phyloP scores from a whole-genome alignment of 1,140 invertebrate genomes.

The Bilobella aurantiaca region DNA sequence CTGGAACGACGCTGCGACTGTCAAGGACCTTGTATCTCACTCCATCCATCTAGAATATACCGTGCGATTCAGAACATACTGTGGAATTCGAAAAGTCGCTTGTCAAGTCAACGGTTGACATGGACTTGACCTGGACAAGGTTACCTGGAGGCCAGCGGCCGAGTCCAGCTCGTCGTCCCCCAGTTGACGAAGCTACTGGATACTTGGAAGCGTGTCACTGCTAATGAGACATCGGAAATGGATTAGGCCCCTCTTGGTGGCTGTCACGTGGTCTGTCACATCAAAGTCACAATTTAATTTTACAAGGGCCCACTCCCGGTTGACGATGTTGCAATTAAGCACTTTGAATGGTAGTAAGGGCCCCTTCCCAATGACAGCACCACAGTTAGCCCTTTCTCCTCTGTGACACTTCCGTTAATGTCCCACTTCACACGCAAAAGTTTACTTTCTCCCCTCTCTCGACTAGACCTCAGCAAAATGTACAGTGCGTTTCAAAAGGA shows the following conservation, averaged over 20 bases:
- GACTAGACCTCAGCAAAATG: too few relatives aligned
- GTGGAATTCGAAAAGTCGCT: too few relatives aligned
- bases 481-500: too few relatives aligned
- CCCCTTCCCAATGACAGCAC: too few relatives aligned
- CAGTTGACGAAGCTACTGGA: conserved; percentile 20
- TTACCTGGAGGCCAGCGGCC: not conserved
- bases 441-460: too few relatives aligned
- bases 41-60: conserved; percentile 10
- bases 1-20: not conserved
- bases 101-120: not conserved
- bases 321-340: too few relatives aligned
- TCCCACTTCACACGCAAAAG: too few relatives aligned
- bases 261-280: conserved; percentile 21
- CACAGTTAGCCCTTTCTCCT: too few relatives aligned
- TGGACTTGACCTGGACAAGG: conserved; percentile 4
- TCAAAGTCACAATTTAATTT: not conserved
- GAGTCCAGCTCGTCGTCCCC: conserved; percentile 19
- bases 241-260: conserved; percentile 15
- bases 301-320: too few relatives aligned
- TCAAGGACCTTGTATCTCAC: conserved; percentile 17
- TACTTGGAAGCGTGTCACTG: conserved; percentile 20
- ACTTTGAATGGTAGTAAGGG: too few relatives aligned
- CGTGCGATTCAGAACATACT: too few relatives aligned
- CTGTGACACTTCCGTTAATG: too few relatives aligned
- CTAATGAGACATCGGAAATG: conserved; percentile 25